Conservation (phyloP, 2,113 vertebrate species). For the Anoplopoma fimbria region DNA sequence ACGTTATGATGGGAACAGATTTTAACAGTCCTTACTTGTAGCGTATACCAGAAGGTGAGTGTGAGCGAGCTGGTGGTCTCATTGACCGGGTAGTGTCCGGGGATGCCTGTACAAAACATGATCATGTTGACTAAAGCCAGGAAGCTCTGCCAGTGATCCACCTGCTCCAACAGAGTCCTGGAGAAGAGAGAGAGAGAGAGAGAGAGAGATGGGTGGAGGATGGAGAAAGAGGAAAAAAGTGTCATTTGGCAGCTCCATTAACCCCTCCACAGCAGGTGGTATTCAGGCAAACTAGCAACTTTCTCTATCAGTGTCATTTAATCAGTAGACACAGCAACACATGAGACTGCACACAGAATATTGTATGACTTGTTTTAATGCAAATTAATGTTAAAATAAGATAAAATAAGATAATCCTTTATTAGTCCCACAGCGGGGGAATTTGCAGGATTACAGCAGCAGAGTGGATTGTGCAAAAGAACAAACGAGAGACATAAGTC, state of each 20-base stretch:
- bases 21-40: conserved; percentile 85
- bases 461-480: no score
- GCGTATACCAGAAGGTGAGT: conserved; percentile 97
- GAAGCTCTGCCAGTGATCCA: conserved; percentile 99
- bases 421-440: no score
- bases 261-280: neutral
- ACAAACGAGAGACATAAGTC: no score
- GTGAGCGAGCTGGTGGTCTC: conserved; percentile 99
- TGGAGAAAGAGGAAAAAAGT: neutral
- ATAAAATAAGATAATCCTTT: no score
- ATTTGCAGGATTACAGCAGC: no score
- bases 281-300: no score
- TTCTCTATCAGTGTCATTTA: neutral
- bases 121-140: conserved; percentile 99
- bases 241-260: neutral
- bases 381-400: neutral
- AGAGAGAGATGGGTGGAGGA: neutral
- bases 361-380: neutral
- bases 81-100: conserved; percentile 97
- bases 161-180: conserved; percentile 95
- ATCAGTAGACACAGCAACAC: conserved; percentile 2
- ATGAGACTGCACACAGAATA: neutral
- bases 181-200: neutral
- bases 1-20: neutral
- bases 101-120: conserved; percentile 99